Evolutionary conservation across 2,113 vertebrate species (phyloP), one percentile per base, ranked within the genome.

Genomic region (Ictalurus punctatus): DNA sequence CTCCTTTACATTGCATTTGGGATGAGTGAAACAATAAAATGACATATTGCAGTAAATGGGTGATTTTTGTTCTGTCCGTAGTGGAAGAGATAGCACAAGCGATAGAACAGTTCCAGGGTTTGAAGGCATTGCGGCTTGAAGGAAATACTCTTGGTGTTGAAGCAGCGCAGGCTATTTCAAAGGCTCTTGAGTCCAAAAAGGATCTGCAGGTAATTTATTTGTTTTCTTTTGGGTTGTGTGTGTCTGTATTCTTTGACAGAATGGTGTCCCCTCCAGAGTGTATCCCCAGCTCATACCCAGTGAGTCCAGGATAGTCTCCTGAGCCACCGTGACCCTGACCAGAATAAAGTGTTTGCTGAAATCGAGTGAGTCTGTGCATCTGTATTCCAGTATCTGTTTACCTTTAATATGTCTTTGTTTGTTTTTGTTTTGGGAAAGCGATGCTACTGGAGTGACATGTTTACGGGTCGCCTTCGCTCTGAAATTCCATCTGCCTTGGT

Each of bases 371-470:
- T 13, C 13, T 85, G 10, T 52, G 23, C 3, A 25, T 79, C 44
- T n/a, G 10, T 79, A 52, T 79, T 16, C 52, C 44, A 79, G 4
- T n/a, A 1, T 79, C 25, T 79, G 44, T 79, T 79, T 54, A 25
- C 19, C 27, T 5, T 37, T n/a, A 30, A 56, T 67, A 21, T 17
- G 4, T 30, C 3, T 25, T 25, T 6, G 58, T 48, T 8, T 65
- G 10, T 19, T 19, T 34, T 30, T 48, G 30, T 59, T 37, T 14
- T 19, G 23, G 48, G 37, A 81, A 90, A 99, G 98, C 95, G 96
- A 90, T 99, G 98, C 93, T 96, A 98, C 82, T 99, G 98, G 98
- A 99, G 98, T 79, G 98, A 99, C 93, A 99, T 99, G 98, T 99
- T 99, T 92, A 99, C 98, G 0, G 98, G 98, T 59, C 97, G 98